A percentile compares a stretch with the other conserved stretches of the same genome.
phyloP scores from a whole-genome alignment of 2,888 invertebrate genomes.

The Latheticus oryzae region DNA sequence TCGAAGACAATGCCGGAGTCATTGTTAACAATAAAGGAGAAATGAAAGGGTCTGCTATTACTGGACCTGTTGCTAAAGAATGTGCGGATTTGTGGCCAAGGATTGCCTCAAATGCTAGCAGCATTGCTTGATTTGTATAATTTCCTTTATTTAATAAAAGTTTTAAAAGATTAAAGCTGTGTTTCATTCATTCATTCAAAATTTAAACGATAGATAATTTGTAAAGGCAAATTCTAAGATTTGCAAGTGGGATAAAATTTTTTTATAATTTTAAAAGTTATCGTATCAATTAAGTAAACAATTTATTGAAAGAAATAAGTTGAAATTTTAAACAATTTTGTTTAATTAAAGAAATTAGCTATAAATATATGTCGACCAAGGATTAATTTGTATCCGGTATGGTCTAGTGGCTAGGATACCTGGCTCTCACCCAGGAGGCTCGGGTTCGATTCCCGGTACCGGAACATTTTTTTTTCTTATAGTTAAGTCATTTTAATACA shows the following conservation, averaged over 20 bases:
- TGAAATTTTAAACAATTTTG: too few relatives aligned
- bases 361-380: too few relatives aligned
- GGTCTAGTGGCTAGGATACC: constrained; percentile 73
- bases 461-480: constrained; percentile 55
- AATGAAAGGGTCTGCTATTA: constrained; percentile 99
- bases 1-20: constrained; percentile 99
- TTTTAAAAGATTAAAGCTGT: too few relatives aligned
- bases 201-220: too few relatives aligned
- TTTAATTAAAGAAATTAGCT: too few relatives aligned
- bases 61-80: constrained; percentile 99
- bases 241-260: too few relatives aligned
- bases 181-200: too few relatives aligned
- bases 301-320: too few relatives aligned
- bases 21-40: constrained; percentile 99
- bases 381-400: constrained; percentile 65
- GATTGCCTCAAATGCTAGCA: constrained; percentile 99
- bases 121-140: constrained; percentile 83
- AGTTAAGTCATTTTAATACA: constrained; percentile 8
- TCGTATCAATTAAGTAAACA: too few relatives aligned
- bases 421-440: constrained; percentile 74
- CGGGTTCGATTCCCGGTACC: constrained; percentile 74
- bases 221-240: too few relatives aligned
- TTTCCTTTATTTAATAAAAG: constrained; percentile 33
- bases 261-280: too few relatives aligned
- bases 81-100: constrained; percentile 99